These are phyloP conservation scores for Hirtodrosophila trivittata DNA, from an alignment of 2,888 invertebrate genomes.

Conservation along the genomic window DNA sequence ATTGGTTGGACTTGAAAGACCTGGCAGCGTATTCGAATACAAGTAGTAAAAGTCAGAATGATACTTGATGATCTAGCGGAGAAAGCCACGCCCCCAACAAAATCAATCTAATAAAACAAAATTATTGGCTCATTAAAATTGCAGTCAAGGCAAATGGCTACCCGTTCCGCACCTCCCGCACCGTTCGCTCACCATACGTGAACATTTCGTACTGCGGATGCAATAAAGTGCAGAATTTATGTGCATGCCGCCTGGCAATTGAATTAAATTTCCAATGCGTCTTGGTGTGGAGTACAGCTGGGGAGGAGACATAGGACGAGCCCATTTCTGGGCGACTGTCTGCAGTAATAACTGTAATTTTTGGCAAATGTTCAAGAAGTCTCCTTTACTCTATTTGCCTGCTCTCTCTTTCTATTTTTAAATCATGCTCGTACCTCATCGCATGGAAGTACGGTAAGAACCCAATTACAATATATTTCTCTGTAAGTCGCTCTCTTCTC, in stretches of 20 bases:
- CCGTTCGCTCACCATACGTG: constrained; percentile 43
- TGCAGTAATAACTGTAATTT: constrained; percentile 79
- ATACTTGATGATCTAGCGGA: constrained; percentile 38
- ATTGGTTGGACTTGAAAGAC: neutral
- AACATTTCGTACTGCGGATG: constrained; percentile 74
- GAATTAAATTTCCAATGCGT: constrained; percentile 77
- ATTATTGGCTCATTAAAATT: constrained; percentile 70
- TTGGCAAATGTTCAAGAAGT: constrained; percentile 66
- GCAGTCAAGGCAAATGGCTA: constrained; percentile 28
- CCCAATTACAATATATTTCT: constrained; percentile 54
- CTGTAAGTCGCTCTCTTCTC: neutral
- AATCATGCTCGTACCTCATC: constrained; percentile 41
- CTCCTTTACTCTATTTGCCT: constrained; percentile 11
- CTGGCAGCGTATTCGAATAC: neutral
- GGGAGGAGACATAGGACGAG: constrained; percentile 18
- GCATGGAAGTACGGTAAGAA: constrained; percentile 35
- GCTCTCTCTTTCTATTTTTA: constrained; percentile 2
- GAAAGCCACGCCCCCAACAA: constrained; percentile 11
- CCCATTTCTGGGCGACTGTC: constrained; percentile 57
- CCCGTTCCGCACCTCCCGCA: neutral
- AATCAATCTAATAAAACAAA: constrained; percentile 60
- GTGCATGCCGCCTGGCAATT: constrained; percentile 71
- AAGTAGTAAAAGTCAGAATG: constrained; percentile 10
- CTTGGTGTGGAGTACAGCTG: constrained; percentile 21
- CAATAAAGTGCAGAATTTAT: constrained; percentile 77